These are phyloP conservation scores for Dendrocincla fuliginosa DNA, from an alignment of 2,797 vertebrate genomes.

Conservation along the genomic window DNA sequence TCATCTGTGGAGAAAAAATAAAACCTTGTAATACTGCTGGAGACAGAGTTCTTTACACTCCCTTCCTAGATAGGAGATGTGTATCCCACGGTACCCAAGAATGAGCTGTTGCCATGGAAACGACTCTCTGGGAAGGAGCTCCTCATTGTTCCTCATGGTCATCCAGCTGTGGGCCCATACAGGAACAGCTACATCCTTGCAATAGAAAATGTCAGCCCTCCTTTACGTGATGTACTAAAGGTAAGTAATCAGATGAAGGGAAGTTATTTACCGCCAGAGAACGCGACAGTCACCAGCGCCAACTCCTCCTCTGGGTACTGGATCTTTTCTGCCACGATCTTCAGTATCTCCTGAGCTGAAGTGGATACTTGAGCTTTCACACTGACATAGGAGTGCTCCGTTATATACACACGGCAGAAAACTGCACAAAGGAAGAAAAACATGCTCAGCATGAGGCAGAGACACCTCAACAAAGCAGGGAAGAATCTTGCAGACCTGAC, in stretches of 20 bases:
- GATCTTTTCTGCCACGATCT: conserved; percentile 88
- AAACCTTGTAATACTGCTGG: conserved; percentile 56
- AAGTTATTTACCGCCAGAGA: conserved; percentile 86
- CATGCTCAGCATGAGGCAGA: background rate
- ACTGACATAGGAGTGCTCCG: conserved; percentile 91
- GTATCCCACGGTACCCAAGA: conserved; percentile 34
- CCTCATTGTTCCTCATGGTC: conserved; percentile 68
- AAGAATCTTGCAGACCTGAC: background rate
- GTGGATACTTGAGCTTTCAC: conserved; percentile 83
- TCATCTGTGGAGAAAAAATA: conserved; percentile 40
- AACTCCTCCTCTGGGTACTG: conserved; percentile 86
- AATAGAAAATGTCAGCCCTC: conserved; percentile 34
- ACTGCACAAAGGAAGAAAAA: conserved; percentile 76
- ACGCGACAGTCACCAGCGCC: conserved; percentile 84
- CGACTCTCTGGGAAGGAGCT: conserved; percentile 65
- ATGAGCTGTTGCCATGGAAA: conserved; percentile 78
- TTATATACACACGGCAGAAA: conserved; percentile 91
- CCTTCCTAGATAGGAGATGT: conserved; percentile 48
- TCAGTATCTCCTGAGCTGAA: conserved; percentile 87
- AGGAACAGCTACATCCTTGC: conserved; percentile 9
- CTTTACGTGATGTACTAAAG: background rate
- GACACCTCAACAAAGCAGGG: background rate
- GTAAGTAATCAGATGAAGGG: conserved; percentile 2
- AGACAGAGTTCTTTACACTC: conserved; percentile 44
- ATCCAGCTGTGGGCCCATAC: conserved; percentile 69